phyloP scores from a whole-genome alignment of 2,888 invertebrate species.

The Ephialtes manifestator region DNA sequence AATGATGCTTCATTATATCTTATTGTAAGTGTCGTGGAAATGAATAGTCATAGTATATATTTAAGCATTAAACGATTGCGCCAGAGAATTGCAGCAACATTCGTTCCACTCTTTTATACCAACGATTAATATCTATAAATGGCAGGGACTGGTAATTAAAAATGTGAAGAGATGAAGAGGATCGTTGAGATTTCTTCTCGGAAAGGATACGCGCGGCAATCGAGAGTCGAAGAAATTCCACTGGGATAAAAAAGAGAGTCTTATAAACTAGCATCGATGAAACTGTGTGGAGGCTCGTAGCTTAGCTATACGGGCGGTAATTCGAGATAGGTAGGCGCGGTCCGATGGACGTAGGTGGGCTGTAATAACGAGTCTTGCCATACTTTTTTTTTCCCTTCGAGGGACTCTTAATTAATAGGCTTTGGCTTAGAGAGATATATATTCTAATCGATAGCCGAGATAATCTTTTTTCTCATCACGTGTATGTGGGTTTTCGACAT shows the following conservation, averaged over 20 bases:
- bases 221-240: constrained; percentile 28
- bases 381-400: constrained; percentile 37
- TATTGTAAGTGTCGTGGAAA: background rate
- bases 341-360: constrained; percentile 58
- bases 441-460: constrained; percentile 49
- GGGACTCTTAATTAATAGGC: constrained; percentile 63
- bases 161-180: background rate
- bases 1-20: background rate
- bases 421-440: constrained; percentile 40
- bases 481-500: background rate
- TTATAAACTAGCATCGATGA: constrained; percentile 6
- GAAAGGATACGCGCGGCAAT: constrained; percentile 4
- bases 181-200: constrained; percentile 23
- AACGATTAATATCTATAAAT: constrained; percentile 18
- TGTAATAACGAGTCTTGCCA: constrained; percentile 51
- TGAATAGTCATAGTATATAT: constrained; percentile 11
- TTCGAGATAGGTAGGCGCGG: constrained; percentile 62
- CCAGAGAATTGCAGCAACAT: background rate
- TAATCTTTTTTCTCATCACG: constrained; percentile 18
- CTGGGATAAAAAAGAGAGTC: constrained; percentile 9
- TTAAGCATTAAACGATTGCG: background rate
- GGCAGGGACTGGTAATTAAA: constrained; percentile 10
- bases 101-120: background rate
- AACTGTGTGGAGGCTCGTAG: background rate
- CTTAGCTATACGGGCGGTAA: constrained; percentile 16